A percentile compares a stretch with the other conserved stretches of the same genome.
Conservation (phyloP, 2,888 invertebrate species). For the Plemyria rubiginata region DNA sequence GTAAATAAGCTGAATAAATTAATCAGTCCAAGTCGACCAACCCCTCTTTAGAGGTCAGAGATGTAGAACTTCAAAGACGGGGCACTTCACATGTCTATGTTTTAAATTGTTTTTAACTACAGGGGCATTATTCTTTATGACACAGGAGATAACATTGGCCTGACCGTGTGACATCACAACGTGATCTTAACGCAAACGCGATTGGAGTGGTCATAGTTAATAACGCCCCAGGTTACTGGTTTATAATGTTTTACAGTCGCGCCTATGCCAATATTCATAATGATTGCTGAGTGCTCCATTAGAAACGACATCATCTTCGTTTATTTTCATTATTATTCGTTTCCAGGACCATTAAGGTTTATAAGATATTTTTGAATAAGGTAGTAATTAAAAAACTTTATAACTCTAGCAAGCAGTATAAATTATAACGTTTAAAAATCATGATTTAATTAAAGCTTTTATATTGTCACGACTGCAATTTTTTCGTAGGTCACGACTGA, state of each 20-base stretch:
- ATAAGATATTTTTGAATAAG: background rate
- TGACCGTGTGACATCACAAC: no score
- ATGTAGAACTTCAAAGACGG: slow-evolving; percentile 46
- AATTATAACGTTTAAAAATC: slow-evolving; percentile 7
- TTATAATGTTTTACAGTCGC: no score
- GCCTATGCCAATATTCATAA: no score
- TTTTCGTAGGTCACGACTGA: background rate
- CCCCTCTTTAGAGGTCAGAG: slow-evolving; percentile 67
- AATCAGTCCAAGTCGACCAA: slow-evolving; percentile 70
- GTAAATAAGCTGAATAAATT: slow-evolving; percentile 81
- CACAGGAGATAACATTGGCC: no score
- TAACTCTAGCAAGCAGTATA: background rate
- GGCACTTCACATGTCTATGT: slow-evolving; percentile 7
- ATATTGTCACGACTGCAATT: slow-evolving; percentile 12
- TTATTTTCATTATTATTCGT: no score
- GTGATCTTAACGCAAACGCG: no score
- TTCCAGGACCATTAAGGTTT: no score
- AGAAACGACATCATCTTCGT: no score
- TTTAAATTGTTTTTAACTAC: background rate
- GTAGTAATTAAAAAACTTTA: background rate
- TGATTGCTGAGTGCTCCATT: no score
- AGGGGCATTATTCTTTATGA: no score
- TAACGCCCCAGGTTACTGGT: no score
- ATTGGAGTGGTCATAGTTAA: no score
- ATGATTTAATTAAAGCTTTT: slow-evolving; percentile 5